Base-by-base conservation (phyloP, 2,888 invertebrate species). In the Brachyptera risi region DNA sequence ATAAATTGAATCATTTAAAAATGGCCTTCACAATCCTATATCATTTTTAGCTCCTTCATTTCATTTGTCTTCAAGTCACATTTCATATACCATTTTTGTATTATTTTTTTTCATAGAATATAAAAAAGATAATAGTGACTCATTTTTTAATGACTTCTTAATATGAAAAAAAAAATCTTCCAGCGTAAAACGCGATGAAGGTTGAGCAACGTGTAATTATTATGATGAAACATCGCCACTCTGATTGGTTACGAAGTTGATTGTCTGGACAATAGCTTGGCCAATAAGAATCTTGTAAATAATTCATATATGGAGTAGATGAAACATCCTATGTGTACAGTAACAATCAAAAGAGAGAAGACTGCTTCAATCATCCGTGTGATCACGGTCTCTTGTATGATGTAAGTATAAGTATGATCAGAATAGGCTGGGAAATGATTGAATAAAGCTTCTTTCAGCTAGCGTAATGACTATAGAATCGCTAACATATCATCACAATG, bases 191-290 rank as follows among this genome's bases (percentile, higher is more conserved):
- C 7, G 35, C 21, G 24, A 54, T 54, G 35, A 54, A 31, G 23
- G 54, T 54, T 54, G 54, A 54, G 23, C 47, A 21, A 47, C 37
- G 37, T 35, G 54, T 54, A 37, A 54, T 47, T 47, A 54, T 37
- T 19, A 35, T 37, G 31, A 35, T 54, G 35, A 54, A 54, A 37
- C 37, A 9, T 17, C 26, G 37, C 21, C 37, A 31, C 19, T 54
- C 37, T 54, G 15, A 54, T 54, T 54, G 54, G 54, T 15, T 19
- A 11, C 21, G 21, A 54, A 35, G 19, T 37, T 54, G 54, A 54
- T 54, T 35, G 35, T 54, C 54, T 54, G 35, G 54, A 54, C 54
- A 54, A 54, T 54, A 37, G 54, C 37, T 54, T 35, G 13, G 37
- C 54, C 54, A 54, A 54, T 54, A 54, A 54, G 54, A 54, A 54